Conservation (phyloP, 2,113 vertebrate genomes). For the human (Homo sapiens) region GRCh38 chrX:20408001-20408500, state of each 20-base stretch:
- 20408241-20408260: not conserved
- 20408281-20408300: not conserved
- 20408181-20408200: too few relatives aligned
- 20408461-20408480: slow-evolving; percentile 7
- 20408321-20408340: not conserved
- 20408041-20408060: too few relatives aligned
- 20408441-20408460: not conserved
- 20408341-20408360: not conserved
- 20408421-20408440: not conserved
- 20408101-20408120: too few relatives aligned
- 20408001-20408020: too few relatives aligned
- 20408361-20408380: slow-evolving; percentile 19
- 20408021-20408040: too few relatives aligned
- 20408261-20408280: not conserved
- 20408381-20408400: not conserved
- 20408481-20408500: not conserved
- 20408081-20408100: too few relatives aligned
- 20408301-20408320: not conserved
- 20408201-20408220: too few relatives aligned
- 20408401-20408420: not conserved
- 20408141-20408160: too few relatives aligned
- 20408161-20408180: too few relatives aligned
- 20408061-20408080: too few relatives aligned
- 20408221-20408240: slow-evolving; percentile 18
- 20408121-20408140: too few relatives aligned